Percentiles rank a stretch among this genome's conserved stretches.
phyloP scores from a whole-genome alignment of 2,888 invertebrate species.

The Shargacucullia verbasci region DNA sequence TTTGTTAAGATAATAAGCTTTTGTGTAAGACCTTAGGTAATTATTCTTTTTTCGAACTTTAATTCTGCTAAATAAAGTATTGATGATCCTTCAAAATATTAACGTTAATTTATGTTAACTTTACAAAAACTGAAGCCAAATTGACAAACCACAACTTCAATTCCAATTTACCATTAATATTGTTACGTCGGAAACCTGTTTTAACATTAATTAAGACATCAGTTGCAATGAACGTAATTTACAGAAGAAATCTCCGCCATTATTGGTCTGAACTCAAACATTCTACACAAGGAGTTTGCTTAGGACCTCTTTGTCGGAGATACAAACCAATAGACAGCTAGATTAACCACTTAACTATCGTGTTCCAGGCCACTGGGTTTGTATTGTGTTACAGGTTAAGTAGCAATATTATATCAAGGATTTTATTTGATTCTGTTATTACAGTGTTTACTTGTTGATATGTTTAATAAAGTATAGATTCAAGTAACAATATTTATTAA shows the following conservation, averaged over 20 bases:
- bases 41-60: slow-evolving; percentile 14
- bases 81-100: background rate
- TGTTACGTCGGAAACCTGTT: background rate
- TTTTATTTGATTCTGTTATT: no score
- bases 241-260: slow-evolving; percentile 69
- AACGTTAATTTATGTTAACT: background rate
- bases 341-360: slow-evolving; percentile 76
- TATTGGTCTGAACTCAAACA: slow-evolving; percentile 76
- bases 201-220: slow-evolving; percentile 49
- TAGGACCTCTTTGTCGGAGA: slow-evolving; percentile 71
- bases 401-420: slow-evolving; percentile 16
- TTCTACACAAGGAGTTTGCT: slow-evolving; percentile 76
- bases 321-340: slow-evolving; percentile 73
- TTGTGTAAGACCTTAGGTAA: slow-evolving; percentile 13
- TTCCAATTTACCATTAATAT: no score
- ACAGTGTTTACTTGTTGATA: no score
- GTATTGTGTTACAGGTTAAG: slow-evolving; percentile 58
- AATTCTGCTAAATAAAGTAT: background rate
- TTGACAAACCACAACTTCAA: no score
- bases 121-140: no score
- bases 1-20: slow-evolving; percentile 26
- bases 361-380: slow-evolving; percentile 64
- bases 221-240: slow-evolving; percentile 61
- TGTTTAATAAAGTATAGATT: no score
- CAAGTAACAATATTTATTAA: no score